A percentile compares a stretch with the other conserved stretches of the same genome.
phyloP scores from a whole-genome alignment of 2,113 vertebrate species.

The Speoplatyrhinus poulsoni region DNA sequence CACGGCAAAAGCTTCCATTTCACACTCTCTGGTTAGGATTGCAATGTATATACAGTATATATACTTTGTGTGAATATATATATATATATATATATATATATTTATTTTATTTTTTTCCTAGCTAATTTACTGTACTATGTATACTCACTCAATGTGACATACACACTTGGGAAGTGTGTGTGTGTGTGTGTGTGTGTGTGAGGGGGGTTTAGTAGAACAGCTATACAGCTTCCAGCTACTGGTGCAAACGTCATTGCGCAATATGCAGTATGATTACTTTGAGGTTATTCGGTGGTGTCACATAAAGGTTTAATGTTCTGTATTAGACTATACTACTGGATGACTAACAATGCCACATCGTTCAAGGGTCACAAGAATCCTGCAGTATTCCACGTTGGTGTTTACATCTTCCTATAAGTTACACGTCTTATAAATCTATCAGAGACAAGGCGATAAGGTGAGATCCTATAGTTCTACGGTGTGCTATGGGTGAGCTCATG shows the following conservation, averaged over 20 bases:
- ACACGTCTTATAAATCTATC: not conserved
- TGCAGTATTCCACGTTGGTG: not conserved
- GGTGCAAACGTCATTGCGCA: no score
- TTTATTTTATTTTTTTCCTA: not conserved
- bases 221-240: no score
- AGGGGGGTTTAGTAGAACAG: no score
- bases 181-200: no score
- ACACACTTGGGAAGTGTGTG: not conserved
- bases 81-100: not conserved
- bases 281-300: no score
- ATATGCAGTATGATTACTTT: no score
- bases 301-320: no score
- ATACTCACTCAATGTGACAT: not conserved
- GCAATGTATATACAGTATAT: not conserved
- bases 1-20: constrained; percentile 24
- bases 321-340: no score
- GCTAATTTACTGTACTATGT: not conserved
- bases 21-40: constrained; percentile 7
- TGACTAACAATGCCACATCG: no score
- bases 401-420: not conserved
- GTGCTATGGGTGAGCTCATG: constrained; percentile 23
- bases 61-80: not conserved
- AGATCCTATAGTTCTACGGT: not conserved
- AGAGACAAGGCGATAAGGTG: constrained; percentile 9
- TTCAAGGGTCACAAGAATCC: no score